Base-by-base conservation (phyloP, 1,140 invertebrate species). In the Lineus longissimus region DNA sequence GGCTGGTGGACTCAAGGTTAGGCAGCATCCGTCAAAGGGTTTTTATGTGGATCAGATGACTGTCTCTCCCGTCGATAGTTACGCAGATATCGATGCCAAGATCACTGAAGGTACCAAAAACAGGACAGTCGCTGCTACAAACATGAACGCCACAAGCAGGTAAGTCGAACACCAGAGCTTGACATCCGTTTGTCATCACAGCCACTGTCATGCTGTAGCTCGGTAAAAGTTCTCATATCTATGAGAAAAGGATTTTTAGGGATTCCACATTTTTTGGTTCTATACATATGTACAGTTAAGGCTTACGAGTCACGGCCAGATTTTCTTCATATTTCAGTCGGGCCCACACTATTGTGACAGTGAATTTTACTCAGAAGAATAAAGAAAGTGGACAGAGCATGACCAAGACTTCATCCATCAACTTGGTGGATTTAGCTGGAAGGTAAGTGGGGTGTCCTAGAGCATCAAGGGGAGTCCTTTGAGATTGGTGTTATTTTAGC, bases 111-210 rank as follows among this genome's bases (percentile, higher is more conserved):
- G 87, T 7, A 86, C 84, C 1, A 74, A 82, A 17, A 87, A 86
- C 72, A 73, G 86, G 23, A 87, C 86, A 51, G 85, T 87, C 36
- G 86, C 85, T 11, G 82, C 86, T 1, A 88, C 87, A 23, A 86
- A 86, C 70, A 87, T 88, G 86, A 88, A 88, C 77, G 85, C 84
- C n/a, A 87, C 86, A 23, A 86, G 85, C 72, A 82, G 84, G 83
- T 84, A 64, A 54, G 57, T 43, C 33, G 4, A 2, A 22, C 51
- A 23, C 29, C 4, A 23, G 29, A n/a, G 4, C 29, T 23, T 55
- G 51, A 23, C 51, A 51, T n/a, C n/a, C n/a, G n/a, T n/a, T n/a
- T n/a, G n/a, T n/a, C n/a, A n/a, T n/a, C n/a, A n/a, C n/a, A n/a
- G n/a, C n/a, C n/a, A n/a, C n/a, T n/a, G n/a, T n/a, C n/a, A n/a